Conservation (phyloP, 2,888 invertebrate genomes). For the Petrolisthes manimaculis region DNA sequence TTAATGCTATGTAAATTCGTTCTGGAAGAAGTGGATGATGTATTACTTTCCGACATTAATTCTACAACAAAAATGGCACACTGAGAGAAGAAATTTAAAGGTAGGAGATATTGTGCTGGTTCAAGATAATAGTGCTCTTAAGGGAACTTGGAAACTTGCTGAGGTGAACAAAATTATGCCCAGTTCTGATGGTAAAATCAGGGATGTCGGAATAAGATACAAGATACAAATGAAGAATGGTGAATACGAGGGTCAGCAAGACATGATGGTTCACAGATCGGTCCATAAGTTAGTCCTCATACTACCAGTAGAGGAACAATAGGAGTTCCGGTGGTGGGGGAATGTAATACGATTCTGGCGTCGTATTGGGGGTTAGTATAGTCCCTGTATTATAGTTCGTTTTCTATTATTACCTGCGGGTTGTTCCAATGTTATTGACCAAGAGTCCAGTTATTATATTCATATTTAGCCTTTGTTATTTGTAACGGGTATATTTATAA, state of each 20-base stretch:
- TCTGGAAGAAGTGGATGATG: constrained; percentile 9
- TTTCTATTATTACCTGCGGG: too few relatives aligned
- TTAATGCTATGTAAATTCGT: neutral
- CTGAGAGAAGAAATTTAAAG: neutral
- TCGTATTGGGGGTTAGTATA: too few relatives aligned
- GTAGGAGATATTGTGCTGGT: constrained; percentile 17
- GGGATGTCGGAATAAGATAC: constrained; percentile 7
- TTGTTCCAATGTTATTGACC: too few relatives aligned
- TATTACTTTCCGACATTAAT: constrained; percentile 19
- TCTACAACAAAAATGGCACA: constrained; percentile 1
- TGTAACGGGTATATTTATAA: too few relatives aligned
- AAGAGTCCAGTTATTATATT: too few relatives aligned
- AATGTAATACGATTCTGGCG: neutral
- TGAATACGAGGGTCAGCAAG: neutral
- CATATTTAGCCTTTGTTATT: too few relatives aligned
- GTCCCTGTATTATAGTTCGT: too few relatives aligned
- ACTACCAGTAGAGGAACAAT: constrained; percentile 15
- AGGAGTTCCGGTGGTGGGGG: neutral
- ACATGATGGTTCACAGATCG: neutral
- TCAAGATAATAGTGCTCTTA: constrained; percentile 12
- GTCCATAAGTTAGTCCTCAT: neutral
- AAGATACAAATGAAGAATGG: neutral
- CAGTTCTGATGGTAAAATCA: neutral
- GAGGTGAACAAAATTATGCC: neutral
- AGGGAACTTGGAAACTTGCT: constrained; percentile 13